phyloP scores from a whole-genome alignment of 2,888 invertebrate species.

The Diabrotica balteata region DNA sequence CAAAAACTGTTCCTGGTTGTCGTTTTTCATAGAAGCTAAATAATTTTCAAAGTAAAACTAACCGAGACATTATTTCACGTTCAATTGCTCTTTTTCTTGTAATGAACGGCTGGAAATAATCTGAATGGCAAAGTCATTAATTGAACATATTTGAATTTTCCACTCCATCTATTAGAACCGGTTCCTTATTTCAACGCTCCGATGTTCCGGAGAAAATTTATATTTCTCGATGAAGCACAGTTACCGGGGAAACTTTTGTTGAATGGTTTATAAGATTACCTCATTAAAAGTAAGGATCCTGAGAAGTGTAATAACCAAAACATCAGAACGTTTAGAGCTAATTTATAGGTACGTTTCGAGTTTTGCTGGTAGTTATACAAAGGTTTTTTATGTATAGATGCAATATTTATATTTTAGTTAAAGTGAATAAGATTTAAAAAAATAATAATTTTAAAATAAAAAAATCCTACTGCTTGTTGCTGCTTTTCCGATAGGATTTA shows the following conservation, averaged over 20 bases:
- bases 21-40: slow-evolving; percentile 30
- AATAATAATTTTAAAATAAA: too few species aligned
- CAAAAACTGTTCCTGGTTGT: not conserved
- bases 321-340: too few species aligned
- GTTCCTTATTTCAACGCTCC: slow-evolving; percentile 36
- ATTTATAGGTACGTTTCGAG: too few species aligned
- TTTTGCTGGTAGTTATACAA: too few species aligned
- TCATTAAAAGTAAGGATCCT: slow-evolving; percentile 15
- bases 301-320: too few species aligned
- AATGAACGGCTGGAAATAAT: slow-evolving; percentile 31
- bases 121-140: slow-evolving; percentile 36
- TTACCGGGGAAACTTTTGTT: slow-evolving; percentile 26
- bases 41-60: slow-evolving; percentile 43
- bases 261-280: slow-evolving; percentile 26
- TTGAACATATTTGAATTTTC: slow-evolving; percentile 39
- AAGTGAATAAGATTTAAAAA: too few species aligned
- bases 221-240: slow-evolving; percentile 26
- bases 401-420: too few species aligned
- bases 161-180: slow-evolving; percentile 32
- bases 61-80: slow-evolving; percentile 30
- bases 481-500: too few species aligned
- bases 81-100: slow-evolving; percentile 26
- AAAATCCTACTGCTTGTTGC: too few species aligned
- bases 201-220: slow-evolving; percentile 35
- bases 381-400: too few species aligned